Conservation (phyloP, 2,888 invertebrate species). For the Ophion ventricosus region DNA sequence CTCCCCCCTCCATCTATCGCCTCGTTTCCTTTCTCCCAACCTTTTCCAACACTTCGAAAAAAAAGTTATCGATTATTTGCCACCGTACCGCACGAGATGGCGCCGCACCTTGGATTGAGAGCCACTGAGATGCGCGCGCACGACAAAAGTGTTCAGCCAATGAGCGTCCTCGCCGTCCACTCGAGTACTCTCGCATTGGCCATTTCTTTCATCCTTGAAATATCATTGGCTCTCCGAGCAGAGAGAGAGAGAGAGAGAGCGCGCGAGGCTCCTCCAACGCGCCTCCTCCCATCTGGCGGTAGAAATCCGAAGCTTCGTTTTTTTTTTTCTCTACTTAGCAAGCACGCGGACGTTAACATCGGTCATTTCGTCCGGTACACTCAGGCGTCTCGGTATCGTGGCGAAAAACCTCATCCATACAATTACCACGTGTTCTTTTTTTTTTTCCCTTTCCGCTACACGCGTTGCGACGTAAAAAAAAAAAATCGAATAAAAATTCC, state of each 20-base stretch:
- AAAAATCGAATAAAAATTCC: background rate
- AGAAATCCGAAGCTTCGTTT: background rate
- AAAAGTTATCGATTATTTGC: background rate
- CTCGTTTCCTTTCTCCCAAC: too few species aligned
- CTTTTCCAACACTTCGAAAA: too few species aligned
- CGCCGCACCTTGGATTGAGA: background rate
- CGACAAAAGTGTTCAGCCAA: background rate
- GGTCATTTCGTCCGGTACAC: conserved; percentile 76
- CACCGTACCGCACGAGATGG: background rate
- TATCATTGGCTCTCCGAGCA: background rate
- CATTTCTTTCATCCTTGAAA: background rate
- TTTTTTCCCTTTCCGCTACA: conserved; percentile 16
- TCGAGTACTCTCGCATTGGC: background rate
- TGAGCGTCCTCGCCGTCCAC: background rate
- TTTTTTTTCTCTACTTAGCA: conserved; percentile 73
- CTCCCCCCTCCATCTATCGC: too few species aligned
- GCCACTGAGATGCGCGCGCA: background rate
- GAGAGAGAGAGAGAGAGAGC: too few species aligned
- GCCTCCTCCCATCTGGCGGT: conserved; percentile 9
- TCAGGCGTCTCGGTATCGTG: conserved; percentile 56
- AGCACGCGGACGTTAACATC: conserved; percentile 73
- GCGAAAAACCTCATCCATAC: conserved; percentile 18
- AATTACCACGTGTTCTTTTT: conserved; percentile 69
- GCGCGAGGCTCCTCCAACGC: background rate
- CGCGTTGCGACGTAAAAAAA: too few species aligned